Evolutionary conservation across 30 jellyfish, hydroid and myxozoan genomes (phyloP).

Genomic region (Cassiopea andromeda): DNA sequence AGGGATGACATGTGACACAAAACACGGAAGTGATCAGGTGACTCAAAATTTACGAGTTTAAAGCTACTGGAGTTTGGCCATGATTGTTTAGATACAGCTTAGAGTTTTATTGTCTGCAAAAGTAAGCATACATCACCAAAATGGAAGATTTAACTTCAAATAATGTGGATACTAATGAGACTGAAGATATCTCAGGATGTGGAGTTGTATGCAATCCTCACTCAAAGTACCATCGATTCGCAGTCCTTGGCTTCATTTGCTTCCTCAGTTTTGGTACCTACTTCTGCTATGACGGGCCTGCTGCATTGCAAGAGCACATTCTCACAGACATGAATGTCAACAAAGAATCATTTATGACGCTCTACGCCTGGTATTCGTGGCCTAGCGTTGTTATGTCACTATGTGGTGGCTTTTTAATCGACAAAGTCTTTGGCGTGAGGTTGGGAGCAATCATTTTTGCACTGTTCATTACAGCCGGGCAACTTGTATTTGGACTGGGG

Average conservation of each 20-base stretch:
- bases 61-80: too few species aligned
- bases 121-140: neutral
- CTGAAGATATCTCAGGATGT: slow-evolving; percentile 1
- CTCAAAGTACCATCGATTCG: slow-evolving; percentile 68
- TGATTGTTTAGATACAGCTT: too few species aligned
- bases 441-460: slow-evolving; percentile 86
- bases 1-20: too few species aligned
- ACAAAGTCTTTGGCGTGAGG: slow-evolving; percentile 91
- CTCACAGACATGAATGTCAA: slow-evolving; percentile 64
- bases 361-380: slow-evolving; percentile 96
- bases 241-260: slow-evolving; percentile 81
- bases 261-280: slow-evolving; percentile 92
- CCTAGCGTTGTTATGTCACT: slow-evolving; percentile 93
- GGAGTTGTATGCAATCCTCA: slow-evolving; percentile 77
- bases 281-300: slow-evolving; percentile 96
- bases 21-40: too few species aligned
- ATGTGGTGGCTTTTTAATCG: slow-evolving; percentile 92
- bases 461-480: slow-evolving; percentile 79
- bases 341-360: slow-evolving; percentile 73
- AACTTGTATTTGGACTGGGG: slow-evolving; percentile 85
- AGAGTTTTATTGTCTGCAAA: too few species aligned
- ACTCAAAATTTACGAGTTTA: too few species aligned
- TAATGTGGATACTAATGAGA: neutral
- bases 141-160: neutral
- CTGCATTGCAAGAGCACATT: slow-evolving; percentile 85